A percentile compares a stretch with the other conserved stretches of the same genome.
Conservation (phyloP, 2,888 invertebrate species). For the Trissolcus japonicus region DNA sequence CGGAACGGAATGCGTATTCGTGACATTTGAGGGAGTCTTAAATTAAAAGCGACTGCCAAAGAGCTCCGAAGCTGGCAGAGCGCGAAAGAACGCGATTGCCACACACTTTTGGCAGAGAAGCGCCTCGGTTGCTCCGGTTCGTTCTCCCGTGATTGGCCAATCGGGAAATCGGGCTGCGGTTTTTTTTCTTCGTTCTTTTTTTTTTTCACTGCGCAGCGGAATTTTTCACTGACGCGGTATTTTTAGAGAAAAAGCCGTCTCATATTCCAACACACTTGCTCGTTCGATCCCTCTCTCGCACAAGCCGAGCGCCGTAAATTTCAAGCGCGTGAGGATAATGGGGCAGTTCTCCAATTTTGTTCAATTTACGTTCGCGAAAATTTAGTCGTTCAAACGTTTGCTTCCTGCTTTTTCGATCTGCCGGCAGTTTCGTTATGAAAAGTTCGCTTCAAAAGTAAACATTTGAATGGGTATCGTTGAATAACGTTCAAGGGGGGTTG, state of each 20-base stretch:
- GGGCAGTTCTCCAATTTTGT: slow-evolving; percentile 24
- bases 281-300: slow-evolving; percentile 21
- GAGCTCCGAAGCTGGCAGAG: slow-evolving; percentile 62
- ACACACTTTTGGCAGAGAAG: slow-evolving; percentile 66
- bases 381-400: slow-evolving; percentile 13
- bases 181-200: slow-evolving; percentile 18
- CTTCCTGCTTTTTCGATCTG: slow-evolving; percentile 8
- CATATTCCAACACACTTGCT: slow-evolving; percentile 32
- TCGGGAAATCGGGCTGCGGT: slow-evolving; percentile 30
- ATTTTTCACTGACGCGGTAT: slow-evolving; percentile 50
- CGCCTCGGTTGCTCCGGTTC: slow-evolving; percentile 23
- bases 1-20: slow-evolving; percentile 70
- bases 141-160: slow-evolving; percentile 51
- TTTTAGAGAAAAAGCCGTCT: slow-evolving; percentile 50
- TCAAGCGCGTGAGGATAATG: slow-evolving; percentile 29
- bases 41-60: slow-evolving; percentile 68
- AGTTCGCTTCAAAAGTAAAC: not conserved
- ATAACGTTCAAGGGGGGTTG: no score
- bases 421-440: not conserved
- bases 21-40: slow-evolving; percentile 75
- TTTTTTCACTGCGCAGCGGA: slow-evolving; percentile 30
- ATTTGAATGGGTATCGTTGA: no score
- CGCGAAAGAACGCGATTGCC: slow-evolving; percentile 67
- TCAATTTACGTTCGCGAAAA: slow-evolving; percentile 29
- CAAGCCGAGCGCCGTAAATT: slow-evolving; percentile 19